phyloP scores from a whole-genome alignment of 2,888 invertebrate species.

The Macaria notata region DNA sequence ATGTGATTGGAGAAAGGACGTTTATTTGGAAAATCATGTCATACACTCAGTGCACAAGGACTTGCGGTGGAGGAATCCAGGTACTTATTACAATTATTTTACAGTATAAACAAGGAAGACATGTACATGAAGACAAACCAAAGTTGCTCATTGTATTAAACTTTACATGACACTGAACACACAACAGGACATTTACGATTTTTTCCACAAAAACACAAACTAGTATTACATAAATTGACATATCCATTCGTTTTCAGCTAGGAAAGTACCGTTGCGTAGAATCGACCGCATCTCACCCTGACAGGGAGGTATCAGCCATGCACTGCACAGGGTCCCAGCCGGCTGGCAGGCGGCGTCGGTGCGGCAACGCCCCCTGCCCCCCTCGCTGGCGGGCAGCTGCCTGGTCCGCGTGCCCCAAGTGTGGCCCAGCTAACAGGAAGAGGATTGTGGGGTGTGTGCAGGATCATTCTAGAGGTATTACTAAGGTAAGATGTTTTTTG shows the following conservation, averaged over 20 bases:
- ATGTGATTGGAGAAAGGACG: constrained; percentile 69
- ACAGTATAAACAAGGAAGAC: too few relatives aligned
- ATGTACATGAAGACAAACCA: too few relatives aligned
- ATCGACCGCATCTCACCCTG: constrained; percentile 76
- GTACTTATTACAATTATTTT: constrained; percentile 41
- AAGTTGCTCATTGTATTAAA: too few relatives aligned
- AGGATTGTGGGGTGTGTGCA: constrained; percentile 89
- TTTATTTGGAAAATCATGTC: constrained; percentile 91
- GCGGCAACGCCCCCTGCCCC: constrained; percentile 90
- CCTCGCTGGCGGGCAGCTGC: constrained; percentile 90
- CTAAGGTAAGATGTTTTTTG: constrained; percentile 51
- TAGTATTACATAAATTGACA: too few relatives aligned
- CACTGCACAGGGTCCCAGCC: constrained; percentile 83
- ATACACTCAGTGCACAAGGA: constrained; percentile 89
- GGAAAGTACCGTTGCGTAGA: constrained; percentile 89
- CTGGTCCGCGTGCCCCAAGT: constrained; percentile 91
- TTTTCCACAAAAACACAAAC: too few relatives aligned
- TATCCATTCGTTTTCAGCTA: constrained; percentile 62
- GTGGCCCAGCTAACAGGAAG: constrained; percentile 88
- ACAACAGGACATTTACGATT: too few relatives aligned
- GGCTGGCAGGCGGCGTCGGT: constrained; percentile 81
- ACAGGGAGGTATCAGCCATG: constrained; percentile 81
- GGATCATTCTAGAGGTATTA: constrained; percentile 72
- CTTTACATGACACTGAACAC: too few relatives aligned
- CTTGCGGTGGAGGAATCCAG: constrained; percentile 91